These are phyloP conservation scores for Scaptomyza caliginosa DNA, from an alignment of 2,888 invertebrate species.

Conservation along the genomic window DNA sequence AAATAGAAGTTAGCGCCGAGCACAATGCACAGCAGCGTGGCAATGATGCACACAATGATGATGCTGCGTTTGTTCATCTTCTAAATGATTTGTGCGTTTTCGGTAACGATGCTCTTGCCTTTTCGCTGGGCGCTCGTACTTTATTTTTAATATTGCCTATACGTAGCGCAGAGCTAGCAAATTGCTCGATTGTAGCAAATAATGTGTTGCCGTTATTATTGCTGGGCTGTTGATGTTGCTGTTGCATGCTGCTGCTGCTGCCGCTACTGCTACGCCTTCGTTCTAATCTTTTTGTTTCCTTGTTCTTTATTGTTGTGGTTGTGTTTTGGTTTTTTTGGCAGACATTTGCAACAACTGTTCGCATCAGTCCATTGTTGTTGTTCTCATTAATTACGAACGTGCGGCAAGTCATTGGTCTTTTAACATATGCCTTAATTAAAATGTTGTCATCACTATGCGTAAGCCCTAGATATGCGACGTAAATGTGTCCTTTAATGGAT, in stretches of 20 bases:
- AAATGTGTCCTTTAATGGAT: background rate
- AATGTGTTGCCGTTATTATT: slow-evolving; percentile 42
- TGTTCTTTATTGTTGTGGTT: slow-evolving; percentile 19
- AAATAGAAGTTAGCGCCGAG: slow-evolving; percentile 84
- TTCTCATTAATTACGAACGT: slow-evolving; percentile 57
- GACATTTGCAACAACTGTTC: slow-evolving; percentile 75
- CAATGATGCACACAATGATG: slow-evolving; percentile 78
- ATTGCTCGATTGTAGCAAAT: slow-evolving; percentile 68
- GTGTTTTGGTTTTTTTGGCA: slow-evolving; percentile 59
- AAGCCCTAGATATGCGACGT: slow-evolving; percentile 19
- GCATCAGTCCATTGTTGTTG: slow-evolving; percentile 78
- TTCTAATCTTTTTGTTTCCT: slow-evolving; percentile 42
- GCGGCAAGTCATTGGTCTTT: slow-evolving; percentile 27
- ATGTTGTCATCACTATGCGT: slow-evolving; percentile 43
- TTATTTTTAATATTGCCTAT: slow-evolving; percentile 72
- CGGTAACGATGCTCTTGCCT: slow-evolving; percentile 16
- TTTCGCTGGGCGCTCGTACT: slow-evolving; percentile 64
- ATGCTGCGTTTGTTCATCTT: slow-evolving; percentile 81
- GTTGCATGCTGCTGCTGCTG: slow-evolving; percentile 49
- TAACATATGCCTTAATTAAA: slow-evolving; percentile 62
- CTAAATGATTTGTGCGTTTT: slow-evolving; percentile 28
- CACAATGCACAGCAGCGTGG: slow-evolving; percentile 74
- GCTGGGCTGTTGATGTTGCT: slow-evolving; percentile 38
- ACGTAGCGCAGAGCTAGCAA: slow-evolving; percentile 57
- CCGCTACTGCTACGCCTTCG: slow-evolving; percentile 40